Evolutionary conservation across 2,797 vertebrate species (phyloP).

Genomic region (Gobionotothen gibberifrons): DNA sequence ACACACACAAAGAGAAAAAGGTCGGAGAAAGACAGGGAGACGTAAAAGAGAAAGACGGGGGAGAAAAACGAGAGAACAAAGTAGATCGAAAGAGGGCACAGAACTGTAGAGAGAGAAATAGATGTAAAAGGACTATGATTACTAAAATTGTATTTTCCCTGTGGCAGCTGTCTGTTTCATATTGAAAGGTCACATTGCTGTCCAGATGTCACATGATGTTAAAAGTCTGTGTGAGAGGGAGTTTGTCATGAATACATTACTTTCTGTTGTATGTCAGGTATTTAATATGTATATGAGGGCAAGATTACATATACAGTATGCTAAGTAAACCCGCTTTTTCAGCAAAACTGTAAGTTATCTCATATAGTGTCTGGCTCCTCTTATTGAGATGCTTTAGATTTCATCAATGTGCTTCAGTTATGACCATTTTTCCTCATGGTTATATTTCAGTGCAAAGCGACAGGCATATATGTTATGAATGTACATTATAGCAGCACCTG

Average conservation of each 20-base stretch:
- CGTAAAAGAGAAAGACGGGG: neutral
- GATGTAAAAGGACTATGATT: constrained; percentile 30
- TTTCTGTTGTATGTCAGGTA: neutral
- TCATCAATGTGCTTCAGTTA: neutral
- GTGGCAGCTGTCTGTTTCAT: constrained; percentile 52
- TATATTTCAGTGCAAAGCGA: neutral
- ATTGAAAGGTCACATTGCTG: constrained; percentile 56
- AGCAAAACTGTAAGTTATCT: neutral
- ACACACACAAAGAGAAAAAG: constrained; percentile 39
- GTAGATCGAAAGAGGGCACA: constrained; percentile 7
- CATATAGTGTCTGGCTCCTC: neutral
- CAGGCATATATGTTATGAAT: neutral
- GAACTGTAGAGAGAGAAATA: constrained; percentile 3
- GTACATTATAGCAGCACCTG: constrained; percentile 3
- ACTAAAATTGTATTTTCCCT: constrained; percentile 54
- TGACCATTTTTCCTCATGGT: neutral
- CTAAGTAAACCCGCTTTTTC: neutral
- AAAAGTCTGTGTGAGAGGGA: constrained; percentile 36
- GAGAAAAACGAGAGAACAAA: constrained; percentile 13
- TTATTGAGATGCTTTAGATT: constrained; percentile 9
- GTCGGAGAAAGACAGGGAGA: constrained; percentile 10
- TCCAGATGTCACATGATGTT: constrained; percentile 55
- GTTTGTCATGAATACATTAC: constrained; percentile 50
- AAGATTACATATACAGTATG: neutral
- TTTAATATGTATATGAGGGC: constrained; percentile 6